Base-by-base conservation (phyloP, 2,797 vertebrate genomes). In the Carduelis carduelis region DNA sequence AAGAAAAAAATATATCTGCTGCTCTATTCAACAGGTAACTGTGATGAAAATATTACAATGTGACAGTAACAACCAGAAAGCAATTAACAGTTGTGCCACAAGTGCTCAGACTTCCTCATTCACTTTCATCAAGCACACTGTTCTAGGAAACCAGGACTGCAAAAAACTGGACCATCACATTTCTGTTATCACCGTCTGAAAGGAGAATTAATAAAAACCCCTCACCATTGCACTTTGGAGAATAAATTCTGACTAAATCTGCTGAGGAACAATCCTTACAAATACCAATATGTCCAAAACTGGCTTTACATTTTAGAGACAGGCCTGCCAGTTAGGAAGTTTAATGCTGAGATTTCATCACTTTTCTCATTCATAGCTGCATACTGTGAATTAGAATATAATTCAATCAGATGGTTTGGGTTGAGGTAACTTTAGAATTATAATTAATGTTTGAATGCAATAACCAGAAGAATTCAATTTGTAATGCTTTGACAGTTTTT, bases 11-110 rank as follows among this genome's bases (percentile, higher is more conserved):
- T 7, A 28, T 34, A 57, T 20, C 35, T 65, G 9, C 6, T 56
- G 8, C 34, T 88, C 14, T 57, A 20, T 27, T 69, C 12, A 59
- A 3, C 9, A 14, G 5, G 9, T 56, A 64, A 70, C 8, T 7
- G 2, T 2, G 0, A 41, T 19, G 6, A 90, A 90, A 92, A 78
- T n/a, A 49, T 17, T 75, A 44, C 9, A 65, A 1, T 0, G 0
- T 34, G 23, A 66, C 21, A 30, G 16, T 63, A 83, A 65, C 11
- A 85, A 34, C 4, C 32, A 41, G 28, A 76, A 37, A 85, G 14
- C 4, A 91, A 70, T 69, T 85, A 79, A 46, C 18, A 88, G 15
- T 49, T 76, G 27, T 9, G 9, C 6, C 13, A 59, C 28, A 71
- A 75, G 32, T 65, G 22, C 27, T 60, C 43, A 82, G 52, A 28